Evolutionary conservation across 1,140 invertebrate species (phyloP), one percentile per base, ranked within the genome.

Genomic region (Centruroides vittatus): DNA sequence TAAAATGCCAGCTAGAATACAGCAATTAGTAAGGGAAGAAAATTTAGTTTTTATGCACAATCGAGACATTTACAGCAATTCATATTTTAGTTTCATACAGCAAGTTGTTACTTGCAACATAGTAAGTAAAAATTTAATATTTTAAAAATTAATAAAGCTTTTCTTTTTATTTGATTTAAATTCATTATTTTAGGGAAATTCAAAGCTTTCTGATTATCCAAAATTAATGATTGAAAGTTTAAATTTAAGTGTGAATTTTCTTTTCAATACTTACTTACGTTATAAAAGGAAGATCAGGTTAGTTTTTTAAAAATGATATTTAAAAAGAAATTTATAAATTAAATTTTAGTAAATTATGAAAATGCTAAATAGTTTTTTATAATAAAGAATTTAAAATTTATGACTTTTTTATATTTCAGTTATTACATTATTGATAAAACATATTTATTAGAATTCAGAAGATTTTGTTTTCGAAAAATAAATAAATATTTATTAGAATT

Each of bases 21-120:
- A 77, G 56, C 75, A 73, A 58, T 72, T 72, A 61, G 77, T 80
- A 5, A 67, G 73, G 23, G 75, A 78, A 63, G 75, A 79, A 65
- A 80, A 80, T 68, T 73, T 80, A 10, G 70, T 74, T 60, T 80
- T 79, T 67, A 73, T 79, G 71, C 77, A 78, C 67, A 78, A 79
- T 65, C 72, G 75, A 61, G 78, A 77, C 67, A 73, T 80, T 56
- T 81, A 78, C 66, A 75, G 73, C 63, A 66, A 70, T 1, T 78
- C 80, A 61, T 80, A 80, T 67, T 80, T 78, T 68, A 71, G 72
- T 48, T 80, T 81, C 65, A 74, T 80, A 64, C 73, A 73, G 66
- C 73, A 76, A 59, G 65, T 80, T 10, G 71, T 78, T 41, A 70
- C 68, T 65, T 73, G 61, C 34, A 71, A 69, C 55, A 35, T 67